Conservation (phyloP, 2,113 vertebrate species). For the Ramphastos sulfuratus region DNA sequence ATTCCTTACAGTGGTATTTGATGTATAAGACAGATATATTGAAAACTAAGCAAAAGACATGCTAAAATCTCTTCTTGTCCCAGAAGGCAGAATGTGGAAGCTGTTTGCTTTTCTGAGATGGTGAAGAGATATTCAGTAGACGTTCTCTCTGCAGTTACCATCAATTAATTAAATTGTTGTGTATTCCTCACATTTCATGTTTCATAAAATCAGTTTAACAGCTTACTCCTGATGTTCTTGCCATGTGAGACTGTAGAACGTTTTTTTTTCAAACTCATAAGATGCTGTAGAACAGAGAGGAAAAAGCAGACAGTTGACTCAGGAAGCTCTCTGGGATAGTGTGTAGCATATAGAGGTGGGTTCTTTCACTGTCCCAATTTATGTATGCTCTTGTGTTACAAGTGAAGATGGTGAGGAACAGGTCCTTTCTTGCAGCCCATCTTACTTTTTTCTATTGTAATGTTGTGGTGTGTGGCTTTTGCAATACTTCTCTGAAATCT, state of each 20-base stretch:
- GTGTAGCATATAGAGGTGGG: fast-evolving
- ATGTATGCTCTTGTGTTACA: background rate
- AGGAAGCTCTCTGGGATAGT: background rate
- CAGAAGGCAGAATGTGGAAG: background rate
- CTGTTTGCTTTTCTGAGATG: background rate
- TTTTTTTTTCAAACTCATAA: background rate
- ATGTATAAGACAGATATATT: background rate
- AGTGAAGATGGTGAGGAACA: background rate
- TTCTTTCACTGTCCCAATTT: background rate
- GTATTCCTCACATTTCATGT: background rate
- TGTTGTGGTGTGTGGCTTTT: background rate
- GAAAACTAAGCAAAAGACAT: background rate
- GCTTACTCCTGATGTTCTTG: background rate
- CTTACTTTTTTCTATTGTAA: background rate
- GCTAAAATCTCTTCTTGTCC: background rate
- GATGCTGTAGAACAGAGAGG: background rate
- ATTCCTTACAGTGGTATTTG: background rate
- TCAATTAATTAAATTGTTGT: background rate
- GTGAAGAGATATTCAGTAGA: background rate
- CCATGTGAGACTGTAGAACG: background rate
- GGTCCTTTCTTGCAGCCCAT: background rate
- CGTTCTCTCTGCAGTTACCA: background rate
- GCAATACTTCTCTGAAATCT: background rate
- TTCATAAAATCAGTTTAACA: background rate
- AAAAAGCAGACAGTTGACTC: background rate